Evolutionary conservation across 2,888 invertebrate genomes (phyloP).

Genomic region (Bembecia ichneumoniformis): DNA sequence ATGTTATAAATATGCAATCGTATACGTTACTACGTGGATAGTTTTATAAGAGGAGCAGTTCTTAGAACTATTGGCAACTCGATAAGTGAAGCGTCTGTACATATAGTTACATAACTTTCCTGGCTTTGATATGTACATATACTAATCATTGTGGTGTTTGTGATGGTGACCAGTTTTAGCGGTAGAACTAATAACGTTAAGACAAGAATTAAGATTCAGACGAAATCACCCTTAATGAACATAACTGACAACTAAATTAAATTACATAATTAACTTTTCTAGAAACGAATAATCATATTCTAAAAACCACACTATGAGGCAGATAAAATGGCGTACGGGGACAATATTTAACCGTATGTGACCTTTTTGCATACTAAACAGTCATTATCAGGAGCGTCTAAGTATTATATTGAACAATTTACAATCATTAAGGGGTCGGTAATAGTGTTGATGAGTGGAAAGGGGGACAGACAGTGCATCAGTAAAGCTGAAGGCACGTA

Average conservation of each 20-base stretch:
- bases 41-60: neutral
- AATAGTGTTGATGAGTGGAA: constrained; percentile 20
- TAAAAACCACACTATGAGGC: constrained; percentile 1
- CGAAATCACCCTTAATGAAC: no score
- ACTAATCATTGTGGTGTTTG: no score
- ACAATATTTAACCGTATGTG: constrained; percentile 1
- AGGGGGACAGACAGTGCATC: constrained; percentile 10
- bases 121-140: no score
- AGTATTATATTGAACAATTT: constrained; percentile 33
- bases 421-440: constrained; percentile 26
- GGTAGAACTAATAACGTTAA: no score
- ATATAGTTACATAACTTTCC: no score
- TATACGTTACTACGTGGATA: neutral
- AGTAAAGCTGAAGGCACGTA: constrained; percentile 6
- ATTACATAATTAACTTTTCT: constrained; percentile 2
- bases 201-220: no score
- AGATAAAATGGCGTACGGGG: neutral
- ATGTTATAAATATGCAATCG: no score
- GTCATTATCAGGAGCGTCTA: constrained; percentile 11
- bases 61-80: no score
- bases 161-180: no score
- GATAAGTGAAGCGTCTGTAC: no score
- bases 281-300: constrained; percentile 3
- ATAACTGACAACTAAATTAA: neutral
- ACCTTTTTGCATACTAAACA: constrained; percentile 26